Conservation (phyloP, 2,113 vertebrate genomes). For the Sitta europaea region DNA sequence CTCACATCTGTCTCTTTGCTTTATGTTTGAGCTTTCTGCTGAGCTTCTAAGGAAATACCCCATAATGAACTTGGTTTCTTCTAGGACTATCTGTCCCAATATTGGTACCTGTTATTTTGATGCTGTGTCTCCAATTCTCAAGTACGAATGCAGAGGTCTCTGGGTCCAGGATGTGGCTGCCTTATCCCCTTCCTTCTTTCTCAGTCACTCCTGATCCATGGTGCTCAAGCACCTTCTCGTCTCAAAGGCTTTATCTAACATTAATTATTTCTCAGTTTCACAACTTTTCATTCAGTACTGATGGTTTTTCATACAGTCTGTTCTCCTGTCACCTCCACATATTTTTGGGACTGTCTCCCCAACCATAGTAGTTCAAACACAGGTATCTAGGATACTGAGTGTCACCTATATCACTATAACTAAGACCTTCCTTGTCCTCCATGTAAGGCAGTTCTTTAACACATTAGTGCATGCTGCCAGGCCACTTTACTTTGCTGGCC, state of each 20-base stretch:
- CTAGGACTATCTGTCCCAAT: background rate
- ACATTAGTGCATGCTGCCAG: background rate
- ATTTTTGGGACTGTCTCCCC: background rate
- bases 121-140: background rate
- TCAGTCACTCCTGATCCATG: background rate
- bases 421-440: background rate
- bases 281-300: background rate
- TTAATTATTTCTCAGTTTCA: background rate
- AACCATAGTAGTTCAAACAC: background rate
- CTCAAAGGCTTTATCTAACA: background rate
- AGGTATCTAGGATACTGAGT: background rate
- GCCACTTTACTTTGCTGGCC: background rate
- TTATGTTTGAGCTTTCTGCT: background rate
- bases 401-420: rapidly evolving
- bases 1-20: background rate
- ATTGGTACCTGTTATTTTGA: background rate
- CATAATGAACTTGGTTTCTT: background rate
- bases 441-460: background rate
- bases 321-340: background rate
- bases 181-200: background rate
- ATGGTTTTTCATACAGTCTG: background rate
- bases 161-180: background rate
- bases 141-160: background rate
- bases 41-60: background rate
- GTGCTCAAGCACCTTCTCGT: background rate